Evolutionary conservation across 2,797 vertebrate species (phyloP).

Genomic region (Alectoris magna): DNA sequence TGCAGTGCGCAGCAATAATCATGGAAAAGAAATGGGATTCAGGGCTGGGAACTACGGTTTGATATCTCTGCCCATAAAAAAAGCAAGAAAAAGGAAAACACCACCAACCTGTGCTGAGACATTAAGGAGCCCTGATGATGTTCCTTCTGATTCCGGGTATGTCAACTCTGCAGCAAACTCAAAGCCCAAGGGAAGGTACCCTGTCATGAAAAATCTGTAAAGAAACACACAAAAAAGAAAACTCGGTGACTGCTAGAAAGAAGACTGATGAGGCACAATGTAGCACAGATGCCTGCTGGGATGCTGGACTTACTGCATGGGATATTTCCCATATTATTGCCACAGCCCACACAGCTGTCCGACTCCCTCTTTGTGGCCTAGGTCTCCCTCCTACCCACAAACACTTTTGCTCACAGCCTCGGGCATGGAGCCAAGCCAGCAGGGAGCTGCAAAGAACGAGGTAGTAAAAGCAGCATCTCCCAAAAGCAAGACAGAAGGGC

Average conservation of each 20-base stretch:
- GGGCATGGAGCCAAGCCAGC: not conserved
- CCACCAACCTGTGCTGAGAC: constrained; percentile 91
- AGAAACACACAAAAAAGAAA: not conserved
- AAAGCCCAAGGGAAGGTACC: constrained; percentile 95
- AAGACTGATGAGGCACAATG: not conserved
- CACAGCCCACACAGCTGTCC: not conserved
- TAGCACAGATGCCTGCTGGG: not conserved
- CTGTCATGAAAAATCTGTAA: constrained; percentile 96
- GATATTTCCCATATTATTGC: not conserved
- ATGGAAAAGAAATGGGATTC: not conserved
- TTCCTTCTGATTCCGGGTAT: constrained; percentile 95
- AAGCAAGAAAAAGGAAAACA: not conserved
- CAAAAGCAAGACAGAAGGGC: not conserved
- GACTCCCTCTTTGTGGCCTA: not conserved
- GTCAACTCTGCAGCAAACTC: constrained; percentile 97
- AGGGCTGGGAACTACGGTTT: not conserved
- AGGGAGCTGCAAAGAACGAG: not conserved
- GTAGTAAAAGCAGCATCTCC: not conserved
- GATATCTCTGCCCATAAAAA: not conserved
- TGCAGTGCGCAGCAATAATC: not conserved
- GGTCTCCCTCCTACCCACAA: not conserved
- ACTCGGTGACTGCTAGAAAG: not conserved
- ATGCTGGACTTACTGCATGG: not conserved
- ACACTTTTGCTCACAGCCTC: not conserved
- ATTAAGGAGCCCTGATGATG: constrained; percentile 95